Evolutionary conservation across 2,113 vertebrate genomes (phyloP).

Genomic region (Gadus chalcogrammus): DNA sequence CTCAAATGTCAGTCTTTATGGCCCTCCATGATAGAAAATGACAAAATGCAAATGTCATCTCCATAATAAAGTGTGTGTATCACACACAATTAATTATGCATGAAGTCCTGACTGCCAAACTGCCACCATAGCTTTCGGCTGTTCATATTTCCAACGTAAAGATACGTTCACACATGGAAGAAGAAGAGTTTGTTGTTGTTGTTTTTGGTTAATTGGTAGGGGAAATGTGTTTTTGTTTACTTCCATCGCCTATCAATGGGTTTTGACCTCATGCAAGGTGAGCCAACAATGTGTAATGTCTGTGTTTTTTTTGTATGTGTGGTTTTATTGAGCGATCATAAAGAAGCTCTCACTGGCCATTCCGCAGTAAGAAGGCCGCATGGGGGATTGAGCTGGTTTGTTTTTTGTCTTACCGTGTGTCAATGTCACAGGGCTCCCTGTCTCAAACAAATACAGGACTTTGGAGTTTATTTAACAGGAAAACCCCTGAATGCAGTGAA

Average conservation of each 20-base stretch:
- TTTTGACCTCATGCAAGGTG: no score
- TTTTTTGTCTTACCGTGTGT: no score
- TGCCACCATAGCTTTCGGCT: constrained; percentile 33
- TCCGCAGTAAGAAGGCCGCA: no score
- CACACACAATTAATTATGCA: constrained; percentile 38
- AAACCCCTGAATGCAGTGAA: no score
- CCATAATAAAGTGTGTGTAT: constrained; percentile 28
- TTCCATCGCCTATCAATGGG: neutral
- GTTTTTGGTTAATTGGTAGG: neutral
- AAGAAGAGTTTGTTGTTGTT: neutral
- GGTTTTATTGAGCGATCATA: no score
- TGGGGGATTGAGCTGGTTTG: no score
- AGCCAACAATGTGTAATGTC: no score
- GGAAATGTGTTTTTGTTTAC: neutral
- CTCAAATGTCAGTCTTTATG: constrained; percentile 24
- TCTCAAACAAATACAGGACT: no score
- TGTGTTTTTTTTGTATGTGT: no score
- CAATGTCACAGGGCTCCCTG: no score
- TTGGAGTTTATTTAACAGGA: no score
- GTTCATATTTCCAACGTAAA: constrained; percentile 10
- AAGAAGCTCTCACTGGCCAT: no score
- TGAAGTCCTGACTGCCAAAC: constrained; percentile 18
- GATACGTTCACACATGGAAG: neutral
- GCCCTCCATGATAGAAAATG: constrained; percentile 33
- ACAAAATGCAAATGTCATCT: constrained; percentile 56